Conservation (phyloP, 1,140 invertebrate species). For the Bemisia tabaci region DNA sequence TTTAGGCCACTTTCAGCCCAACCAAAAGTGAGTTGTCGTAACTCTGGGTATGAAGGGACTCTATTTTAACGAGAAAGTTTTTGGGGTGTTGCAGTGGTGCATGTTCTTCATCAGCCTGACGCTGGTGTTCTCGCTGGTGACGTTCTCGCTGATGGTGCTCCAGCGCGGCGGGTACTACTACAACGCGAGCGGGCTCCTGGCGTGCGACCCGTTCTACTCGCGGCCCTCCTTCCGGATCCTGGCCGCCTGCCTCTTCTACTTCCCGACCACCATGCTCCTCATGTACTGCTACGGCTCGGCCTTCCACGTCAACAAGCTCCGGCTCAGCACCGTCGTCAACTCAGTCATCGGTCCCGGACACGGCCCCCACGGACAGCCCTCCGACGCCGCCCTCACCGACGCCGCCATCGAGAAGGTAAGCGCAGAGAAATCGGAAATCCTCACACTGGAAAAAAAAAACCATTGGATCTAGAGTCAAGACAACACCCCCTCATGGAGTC, state of each 20-base stretch:
- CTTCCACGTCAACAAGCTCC: conserved; percentile 68
- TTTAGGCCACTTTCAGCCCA: too few species aligned
- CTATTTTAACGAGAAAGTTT: too few species aligned
- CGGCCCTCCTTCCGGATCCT: conserved; percentile 59
- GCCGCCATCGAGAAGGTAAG: conserved; percentile 40
- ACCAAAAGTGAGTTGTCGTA: too few species aligned
- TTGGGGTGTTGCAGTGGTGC: conserved; percentile 56
- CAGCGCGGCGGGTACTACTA: conserved; percentile 71
- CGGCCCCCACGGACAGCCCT: conserved; percentile 31
- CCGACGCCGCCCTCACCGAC: conserved; percentile 31
- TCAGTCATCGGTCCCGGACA: conserved; percentile 21
- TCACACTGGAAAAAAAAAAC: too few species aligned
- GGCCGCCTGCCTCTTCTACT: conserved; percentile 70
- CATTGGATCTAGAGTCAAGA: too few species aligned
- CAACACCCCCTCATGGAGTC: too few species aligned
- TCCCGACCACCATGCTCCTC: conserved; percentile 74
- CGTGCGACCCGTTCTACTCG: conserved; percentile 72
- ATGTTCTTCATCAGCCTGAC: conserved; percentile 65
- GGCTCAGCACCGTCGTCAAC: conserved; percentile 38
- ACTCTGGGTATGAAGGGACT: too few species aligned
- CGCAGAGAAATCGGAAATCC: too few species aligned
- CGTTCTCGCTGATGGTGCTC: conserved; percentile 63
- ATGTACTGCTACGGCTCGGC: conserved; percentile 82
- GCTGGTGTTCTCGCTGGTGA: conserved; percentile 63
- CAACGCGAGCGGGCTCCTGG: conserved; percentile 65